Evolutionary conservation across 1,140 invertebrate genomes (phyloP).

Genomic region (Drosophila quadrilineata): DNA sequence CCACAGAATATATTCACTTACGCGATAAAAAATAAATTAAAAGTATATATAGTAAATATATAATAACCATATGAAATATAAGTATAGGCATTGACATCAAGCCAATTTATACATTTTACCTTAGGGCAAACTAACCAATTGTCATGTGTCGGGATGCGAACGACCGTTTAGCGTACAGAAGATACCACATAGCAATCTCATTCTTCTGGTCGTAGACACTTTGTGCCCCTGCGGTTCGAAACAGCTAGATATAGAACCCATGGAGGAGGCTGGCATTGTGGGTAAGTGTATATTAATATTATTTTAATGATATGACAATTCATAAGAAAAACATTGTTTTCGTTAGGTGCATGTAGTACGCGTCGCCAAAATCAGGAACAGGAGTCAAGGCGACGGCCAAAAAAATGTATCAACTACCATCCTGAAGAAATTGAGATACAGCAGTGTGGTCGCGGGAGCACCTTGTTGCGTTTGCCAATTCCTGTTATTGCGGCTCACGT

Average conservation of each 20-base stretch:
- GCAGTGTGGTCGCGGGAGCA: slow-evolving; percentile 84
- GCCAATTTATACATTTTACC: background rate
- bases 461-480: slow-evolving; percentile 52
- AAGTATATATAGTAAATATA: background rate
- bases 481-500: slow-evolving; percentile 64
- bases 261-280: slow-evolving; percentile 84
- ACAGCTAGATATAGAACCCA: slow-evolving; percentile 89
- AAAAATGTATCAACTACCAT: slow-evolving; percentile 93
- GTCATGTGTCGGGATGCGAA: slow-evolving; percentile 93
- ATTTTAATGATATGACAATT: background rate
- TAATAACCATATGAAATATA: background rate
- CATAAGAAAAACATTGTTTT: background rate
- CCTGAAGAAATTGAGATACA: slow-evolving; percentile 91
- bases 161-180: slow-evolving; percentile 96
- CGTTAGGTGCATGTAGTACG: slow-evolving; percentile 82
- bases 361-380: slow-evolving; percentile 83
- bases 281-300: slow-evolving; percentile 36
- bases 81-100: too few species aligned
- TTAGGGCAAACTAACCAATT: slow-evolving; percentile 95
- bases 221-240: slow-evolving; percentile 93
- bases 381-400: slow-evolving; percentile 86
- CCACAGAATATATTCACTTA: too few species aligned
- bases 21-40: too few species aligned
- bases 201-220: slow-evolving; percentile 93
- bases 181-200: slow-evolving; percentile 94